Evolutionary conservation across 1,140 invertebrate species (phyloP).

Genomic region (Olivierus martensii): DNA sequence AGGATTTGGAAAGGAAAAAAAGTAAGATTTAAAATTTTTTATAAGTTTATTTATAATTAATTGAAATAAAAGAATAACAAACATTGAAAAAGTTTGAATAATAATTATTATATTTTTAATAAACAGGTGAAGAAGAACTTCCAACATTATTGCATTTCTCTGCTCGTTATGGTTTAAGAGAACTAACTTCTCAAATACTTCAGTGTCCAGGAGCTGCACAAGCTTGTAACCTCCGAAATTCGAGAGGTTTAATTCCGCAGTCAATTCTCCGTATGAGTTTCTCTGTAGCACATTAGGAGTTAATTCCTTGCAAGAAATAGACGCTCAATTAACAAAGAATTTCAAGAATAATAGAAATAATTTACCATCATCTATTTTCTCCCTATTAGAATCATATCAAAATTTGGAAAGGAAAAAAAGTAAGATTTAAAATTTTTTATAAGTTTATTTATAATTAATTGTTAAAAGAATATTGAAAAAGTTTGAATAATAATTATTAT

Average conservation of each 20-base stretch:
- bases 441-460: too few relatives aligned
- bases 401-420: not conserved
- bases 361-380: slow-evolving; percentile 62
- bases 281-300: slow-evolving; percentile 75
- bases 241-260: slow-evolving; percentile 54
- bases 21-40: slow-evolving; percentile 1
- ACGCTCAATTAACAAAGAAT: slow-evolving; percentile 59
- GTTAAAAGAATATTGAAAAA: not conserved
- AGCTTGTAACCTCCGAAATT: slow-evolving; percentile 60
- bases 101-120: slow-evolving; percentile 8
- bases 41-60: too few relatives aligned
- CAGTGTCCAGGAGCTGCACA: slow-evolving; percentile 67
- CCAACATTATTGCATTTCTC: slow-evolving; percentile 79
- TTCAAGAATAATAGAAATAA: slow-evolving; percentile 47
- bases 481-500: slow-evolving; percentile 5
- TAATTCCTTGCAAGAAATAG: slow-evolving; percentile 56
- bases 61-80: too few relatives aligned
- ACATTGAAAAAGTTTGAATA: too few relatives aligned
- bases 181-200: slow-evolving; percentile 60
- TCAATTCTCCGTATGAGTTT: slow-evolving; percentile 65
- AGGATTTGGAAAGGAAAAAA: not conserved
- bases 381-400: slow-evolving; percentile 33
- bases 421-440: too few relatives aligned
- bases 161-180: slow-evolving; percentile 65
- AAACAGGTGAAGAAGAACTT: slow-evolving; percentile 56